phyloP scores from a whole-genome alignment of 2,113 vertebrate species.

The Porphyrio hochstetteri region DNA sequence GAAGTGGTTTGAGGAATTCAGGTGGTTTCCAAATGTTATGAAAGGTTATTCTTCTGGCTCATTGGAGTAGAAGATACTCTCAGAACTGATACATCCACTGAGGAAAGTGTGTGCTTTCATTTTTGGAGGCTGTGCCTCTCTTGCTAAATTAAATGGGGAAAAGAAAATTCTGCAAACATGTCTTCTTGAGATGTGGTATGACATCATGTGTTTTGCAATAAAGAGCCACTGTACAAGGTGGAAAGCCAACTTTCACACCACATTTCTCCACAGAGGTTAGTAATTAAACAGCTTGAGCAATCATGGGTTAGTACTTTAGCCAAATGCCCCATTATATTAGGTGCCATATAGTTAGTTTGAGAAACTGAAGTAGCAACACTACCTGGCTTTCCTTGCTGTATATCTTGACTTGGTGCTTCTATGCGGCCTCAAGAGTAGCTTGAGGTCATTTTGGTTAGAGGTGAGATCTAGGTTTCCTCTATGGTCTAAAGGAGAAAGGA shows the following conservation, averaged over 20 bases:
- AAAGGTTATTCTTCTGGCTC: neutral
- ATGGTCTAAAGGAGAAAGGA: neutral
- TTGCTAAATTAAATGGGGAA: neutral
- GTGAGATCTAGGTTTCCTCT: neutral
- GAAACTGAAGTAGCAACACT: neutral
- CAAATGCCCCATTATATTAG: neutral
- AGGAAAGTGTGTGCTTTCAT: neutral
- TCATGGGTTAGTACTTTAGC: neutral
- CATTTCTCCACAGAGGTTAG: rapidly evolving
- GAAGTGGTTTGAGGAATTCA: neutral
- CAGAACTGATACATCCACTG: neutral
- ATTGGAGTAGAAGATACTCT: neutral
- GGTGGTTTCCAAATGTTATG: neutral
- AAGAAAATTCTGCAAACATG: neutral
- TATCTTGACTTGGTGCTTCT: neutral
- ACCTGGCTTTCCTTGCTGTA: neutral
- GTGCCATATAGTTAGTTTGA: neutral
- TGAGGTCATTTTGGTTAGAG: neutral
- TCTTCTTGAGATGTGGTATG: neutral
- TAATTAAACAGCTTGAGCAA: neutral
- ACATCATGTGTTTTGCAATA: neutral
- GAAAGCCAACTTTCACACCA: neutral
- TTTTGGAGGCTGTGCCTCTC: neutral
- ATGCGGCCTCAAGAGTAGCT: neutral
- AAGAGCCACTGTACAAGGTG: neutral